Conservation (phyloP, 2,888 invertebrate species). For the Drosophila subsilvestris region DNA sequence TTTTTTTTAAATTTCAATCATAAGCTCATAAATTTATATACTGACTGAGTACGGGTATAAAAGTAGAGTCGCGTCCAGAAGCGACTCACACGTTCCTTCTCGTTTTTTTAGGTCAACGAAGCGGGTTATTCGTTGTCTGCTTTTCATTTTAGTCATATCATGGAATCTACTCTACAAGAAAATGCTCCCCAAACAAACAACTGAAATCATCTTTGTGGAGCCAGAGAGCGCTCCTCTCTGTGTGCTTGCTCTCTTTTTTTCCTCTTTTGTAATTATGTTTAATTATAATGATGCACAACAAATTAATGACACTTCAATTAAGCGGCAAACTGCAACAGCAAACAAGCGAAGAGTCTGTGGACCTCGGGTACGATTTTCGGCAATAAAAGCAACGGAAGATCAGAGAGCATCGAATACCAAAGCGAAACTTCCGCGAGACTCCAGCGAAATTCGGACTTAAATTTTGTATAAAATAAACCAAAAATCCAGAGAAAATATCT, state of each 20-base stretch:
- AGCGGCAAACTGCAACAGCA: conserved; percentile 28
- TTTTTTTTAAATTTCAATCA: too few relatives aligned
- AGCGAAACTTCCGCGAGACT: too few relatives aligned
- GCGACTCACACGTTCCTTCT: too few relatives aligned
- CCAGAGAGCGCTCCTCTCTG: conserved; percentile 5
- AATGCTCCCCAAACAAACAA: conserved; percentile 24
- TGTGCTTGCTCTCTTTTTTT: conserved; percentile 28
- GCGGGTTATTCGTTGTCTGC: conserved; percentile 55
- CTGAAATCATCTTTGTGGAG: neutral
- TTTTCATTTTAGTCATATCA: conserved; percentile 45
- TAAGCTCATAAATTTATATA: too few relatives aligned
- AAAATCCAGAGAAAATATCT: neutral
- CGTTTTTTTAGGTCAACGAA: conserved; percentile 62
- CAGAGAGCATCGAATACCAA: too few relatives aligned
- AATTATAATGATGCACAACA: conserved; percentile 78
- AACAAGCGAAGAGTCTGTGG: conserved; percentile 1
- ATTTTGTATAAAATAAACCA: neutral
- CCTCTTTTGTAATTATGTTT: conserved; percentile 64
- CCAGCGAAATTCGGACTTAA: neutral
- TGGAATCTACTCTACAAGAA: conserved; percentile 17
- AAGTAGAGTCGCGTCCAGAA: too few relatives aligned
- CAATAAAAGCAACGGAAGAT: neutral
- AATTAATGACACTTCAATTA: conserved; percentile 76
- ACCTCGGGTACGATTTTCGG: neutral
- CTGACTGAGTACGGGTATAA: too few relatives aligned